These are phyloP conservation scores for Neoaliturus tenellus DNA, from an alignment of 2,888 invertebrate genomes.

Conservation along the genomic window DNA sequence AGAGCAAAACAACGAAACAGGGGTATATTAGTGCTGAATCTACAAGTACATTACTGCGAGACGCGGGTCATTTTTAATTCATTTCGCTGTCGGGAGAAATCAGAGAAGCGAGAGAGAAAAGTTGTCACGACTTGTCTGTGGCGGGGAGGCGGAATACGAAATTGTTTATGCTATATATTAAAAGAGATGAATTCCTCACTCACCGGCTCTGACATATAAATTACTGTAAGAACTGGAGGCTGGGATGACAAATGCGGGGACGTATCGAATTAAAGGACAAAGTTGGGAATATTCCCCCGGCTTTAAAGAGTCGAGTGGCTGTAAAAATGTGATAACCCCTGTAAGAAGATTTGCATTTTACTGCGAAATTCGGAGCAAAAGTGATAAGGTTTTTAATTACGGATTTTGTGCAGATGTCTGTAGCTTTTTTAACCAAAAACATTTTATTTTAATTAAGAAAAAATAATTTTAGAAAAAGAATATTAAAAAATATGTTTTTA, in stretches of 20 bases:
- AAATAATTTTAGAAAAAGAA: too few relatives aligned
- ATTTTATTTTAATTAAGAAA: too few relatives aligned
- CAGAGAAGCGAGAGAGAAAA: constrained; percentile 37
- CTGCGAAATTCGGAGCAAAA: neutral
- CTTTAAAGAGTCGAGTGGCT: neutral
- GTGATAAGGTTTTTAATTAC: constrained; percentile 26
- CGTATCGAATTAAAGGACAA: constrained; percentile 41
- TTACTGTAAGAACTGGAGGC: neutral
- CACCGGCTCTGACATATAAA: constrained; percentile 40
- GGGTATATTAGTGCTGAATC: constrained; percentile 23
- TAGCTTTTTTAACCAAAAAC: too few relatives aligned
- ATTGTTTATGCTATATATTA: constrained; percentile 50
- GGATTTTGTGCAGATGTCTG: too few relatives aligned
- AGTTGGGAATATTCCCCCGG: neutral
- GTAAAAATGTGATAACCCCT: constrained; percentile 29
- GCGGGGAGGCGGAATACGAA: constrained; percentile 11
- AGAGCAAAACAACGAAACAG: constrained; percentile 17
- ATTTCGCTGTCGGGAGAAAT: constrained; percentile 37
- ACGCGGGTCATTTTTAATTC: constrained; percentile 45
- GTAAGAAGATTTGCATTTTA: constrained; percentile 28
- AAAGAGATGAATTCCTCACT: constrained; percentile 42
- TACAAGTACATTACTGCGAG: constrained; percentile 27
- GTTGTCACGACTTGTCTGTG: constrained; percentile 14
- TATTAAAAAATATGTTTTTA: too few relatives aligned
- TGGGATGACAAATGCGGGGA: constrained; percentile 38